Evolutionary conservation across 2,888 invertebrate species (phyloP), one percentile per base, ranked within the genome.

Genomic region (Aricia artaxerxes): DNA sequence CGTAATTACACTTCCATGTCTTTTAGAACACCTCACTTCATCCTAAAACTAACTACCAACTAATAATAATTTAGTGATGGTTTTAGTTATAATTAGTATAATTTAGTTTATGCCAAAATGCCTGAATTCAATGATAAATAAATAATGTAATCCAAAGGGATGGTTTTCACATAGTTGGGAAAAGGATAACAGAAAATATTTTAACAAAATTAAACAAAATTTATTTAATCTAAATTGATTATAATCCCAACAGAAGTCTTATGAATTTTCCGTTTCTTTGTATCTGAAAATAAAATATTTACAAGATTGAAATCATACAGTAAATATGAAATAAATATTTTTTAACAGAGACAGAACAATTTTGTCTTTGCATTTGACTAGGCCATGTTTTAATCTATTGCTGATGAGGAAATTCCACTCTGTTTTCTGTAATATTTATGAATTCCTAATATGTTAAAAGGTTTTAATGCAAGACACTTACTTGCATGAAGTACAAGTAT

Each of bases 401-500:
- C 9, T 44, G 44, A 44, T 9, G 0, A 44, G 44, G 44, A 44
- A 9, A 44, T 44, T 44, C 2, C 44, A 44, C 44, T 2, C 44
- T 44, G 44, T 44, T 44, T 44, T 9, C 44, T 44, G 44, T 9
- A 44, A 35, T 1, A 35, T 35, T 7, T 44, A 44, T 9, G 4
- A 13, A 53, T 53, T 53, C 4, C 13, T 53, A 53, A 53, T 53
- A 13, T 53, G 13, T 53, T 53, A 3, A 53, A 53, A 13, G 16
- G 49, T 77, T 57, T 77, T n/a, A 44, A 75, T 79, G 77, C 31
- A 79, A 78, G 76, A 24, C 73, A 91, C 97, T 90, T 95, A 97
- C 97, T 97, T 97, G 97, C 99, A 99, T 87, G 97, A 97, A 35
- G 97, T 96, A 93, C 99, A 99, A 1, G 98, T 98, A 87, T 98